phyloP scores from a whole-genome alignment of 1,140 invertebrate genomes.

The Heliothis virescens region DNA sequence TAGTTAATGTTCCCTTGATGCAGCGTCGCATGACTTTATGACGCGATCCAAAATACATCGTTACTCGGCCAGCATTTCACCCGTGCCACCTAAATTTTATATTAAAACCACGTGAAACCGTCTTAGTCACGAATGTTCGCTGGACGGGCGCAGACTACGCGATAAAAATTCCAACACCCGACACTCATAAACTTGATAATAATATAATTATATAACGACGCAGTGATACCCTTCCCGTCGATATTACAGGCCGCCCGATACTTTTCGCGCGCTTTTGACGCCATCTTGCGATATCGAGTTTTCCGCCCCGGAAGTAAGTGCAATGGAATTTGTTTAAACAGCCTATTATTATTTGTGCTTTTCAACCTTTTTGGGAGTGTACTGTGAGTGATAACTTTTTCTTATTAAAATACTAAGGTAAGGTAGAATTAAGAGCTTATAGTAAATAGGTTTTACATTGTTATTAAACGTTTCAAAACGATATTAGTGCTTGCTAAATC shows the following conservation, averaged over 20 bases:
- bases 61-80: conserved; percentile 64
- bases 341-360: conserved; percentile 56
- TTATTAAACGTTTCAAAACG: conserved; percentile 32
- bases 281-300: conserved; percentile 54
- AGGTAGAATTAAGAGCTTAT: conserved; percentile 50
- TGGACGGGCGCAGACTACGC: conserved; percentile 70
- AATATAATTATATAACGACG: conserved; percentile 47
- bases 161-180: conserved; percentile 49
- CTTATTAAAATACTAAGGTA: conserved; percentile 52
- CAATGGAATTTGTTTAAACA: conserved; percentile 59
- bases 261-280: conserved; percentile 60
- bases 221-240: conserved; percentile 49
- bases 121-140: conserved; percentile 79
- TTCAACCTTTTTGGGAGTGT: conserved; percentile 47
- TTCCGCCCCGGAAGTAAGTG: conserved; percentile 70
- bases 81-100: conserved; percentile 78
- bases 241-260: conserved; percentile 48
- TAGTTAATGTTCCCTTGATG: conserved; percentile 57
- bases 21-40: conserved; percentile 65
- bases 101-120: conserved; percentile 71
- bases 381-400: conserved; percentile 62
- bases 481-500: conserved; percentile 35
- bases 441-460: conserved; percentile 37
- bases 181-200: conserved; percentile 48
- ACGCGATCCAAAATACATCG: conserved; percentile 74